Conservation (phyloP, 1,140 invertebrate genomes). For the Chelonus insularis region DNA sequence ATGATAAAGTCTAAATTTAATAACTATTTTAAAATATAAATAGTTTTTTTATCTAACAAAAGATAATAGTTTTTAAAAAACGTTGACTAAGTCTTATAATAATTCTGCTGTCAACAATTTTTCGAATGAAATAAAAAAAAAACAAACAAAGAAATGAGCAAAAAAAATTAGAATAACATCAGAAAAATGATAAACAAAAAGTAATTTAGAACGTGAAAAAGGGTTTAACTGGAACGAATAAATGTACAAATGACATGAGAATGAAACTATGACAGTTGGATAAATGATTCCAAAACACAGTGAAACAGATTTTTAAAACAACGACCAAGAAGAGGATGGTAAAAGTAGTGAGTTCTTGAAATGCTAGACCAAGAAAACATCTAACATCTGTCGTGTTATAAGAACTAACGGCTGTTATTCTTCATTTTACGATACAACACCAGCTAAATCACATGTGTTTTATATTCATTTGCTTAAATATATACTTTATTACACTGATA, state of each 20-base stretch:
- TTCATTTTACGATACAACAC: slow-evolving; percentile 3
- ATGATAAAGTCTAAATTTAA: too few relatives aligned
- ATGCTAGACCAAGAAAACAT: slow-evolving; percentile 36
- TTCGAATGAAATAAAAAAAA: background rate
- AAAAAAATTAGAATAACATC: background rate
- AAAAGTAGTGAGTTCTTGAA: slow-evolving; percentile 4
- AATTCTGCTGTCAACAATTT: too few relatives aligned
- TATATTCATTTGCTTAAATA: too few relatives aligned
- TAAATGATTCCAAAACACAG: background rate
- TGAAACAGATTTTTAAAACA: background rate
- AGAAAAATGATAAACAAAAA: background rate
- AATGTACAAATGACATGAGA: background rate
- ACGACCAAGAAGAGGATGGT: background rate
- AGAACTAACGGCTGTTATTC: slow-evolving; percentile 36
- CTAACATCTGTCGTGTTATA: slow-evolving; percentile 47
- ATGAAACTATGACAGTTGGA: background rate
- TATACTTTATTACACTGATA: too few relatives aligned
- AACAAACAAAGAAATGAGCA: background rate
- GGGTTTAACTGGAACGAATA: background rate
- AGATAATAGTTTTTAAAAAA: too few relatives aligned
- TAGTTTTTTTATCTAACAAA: too few relatives aligned
- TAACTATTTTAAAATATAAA: too few relatives aligned
- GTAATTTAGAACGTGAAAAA: background rate
- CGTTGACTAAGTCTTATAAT: too few relatives aligned
- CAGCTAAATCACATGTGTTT: too few relatives aligned